Evolutionary conservation across 2,888 invertebrate genomes (phyloP), one percentile per base, ranked within the genome.

Genomic region (Troglohyphantes excavatus): DNA sequence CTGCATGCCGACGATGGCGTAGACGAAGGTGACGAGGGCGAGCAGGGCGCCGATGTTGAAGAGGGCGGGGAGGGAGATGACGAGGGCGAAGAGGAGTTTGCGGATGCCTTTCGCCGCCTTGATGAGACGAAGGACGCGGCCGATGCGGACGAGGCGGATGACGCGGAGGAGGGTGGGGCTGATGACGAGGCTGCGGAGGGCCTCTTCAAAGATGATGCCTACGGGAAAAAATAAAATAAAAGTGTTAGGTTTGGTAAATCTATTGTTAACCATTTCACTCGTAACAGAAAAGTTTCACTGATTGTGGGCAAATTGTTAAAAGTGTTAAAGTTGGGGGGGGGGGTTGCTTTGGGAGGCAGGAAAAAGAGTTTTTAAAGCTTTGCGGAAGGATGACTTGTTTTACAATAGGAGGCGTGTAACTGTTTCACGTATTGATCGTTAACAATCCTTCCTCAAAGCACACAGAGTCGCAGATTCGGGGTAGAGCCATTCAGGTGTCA

Each of bases 1-100:
- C 91, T 98, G 98, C 99, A 99, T 99, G 93, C 99, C 99, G 94
- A 99, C 98, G 94, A 99, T 99, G 93, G 98, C 98, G 94, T 98
- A 99, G 95, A 99, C 99, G 95, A 99, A 99, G 97, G 99, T 99
- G 94, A 99, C 98, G 93, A 99, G 96, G 95, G 98, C 98, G 93
- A 99, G 96, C 93, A 99, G 95, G 93, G 99, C 96, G 94, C 99
- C 99, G 94, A 99, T 99, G 95, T 99, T 99, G 96, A 99, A 98
- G 92, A 99, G 96, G 93, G 99, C 99, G 93, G 99, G 99, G 94
- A 99, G 95, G 93, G 98, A 99, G 96, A 99, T 99, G 94, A 98
- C 98, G 94, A 99, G 95, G 92, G 99, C 99, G 94, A 99, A 99
- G 93, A 99, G 95, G 93, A 99, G 95, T 91, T 99, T 99, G 93